Evolutionary conservation across 2,888 invertebrate species (phyloP).

Genomic region (Apotomis betuletana): DNA sequence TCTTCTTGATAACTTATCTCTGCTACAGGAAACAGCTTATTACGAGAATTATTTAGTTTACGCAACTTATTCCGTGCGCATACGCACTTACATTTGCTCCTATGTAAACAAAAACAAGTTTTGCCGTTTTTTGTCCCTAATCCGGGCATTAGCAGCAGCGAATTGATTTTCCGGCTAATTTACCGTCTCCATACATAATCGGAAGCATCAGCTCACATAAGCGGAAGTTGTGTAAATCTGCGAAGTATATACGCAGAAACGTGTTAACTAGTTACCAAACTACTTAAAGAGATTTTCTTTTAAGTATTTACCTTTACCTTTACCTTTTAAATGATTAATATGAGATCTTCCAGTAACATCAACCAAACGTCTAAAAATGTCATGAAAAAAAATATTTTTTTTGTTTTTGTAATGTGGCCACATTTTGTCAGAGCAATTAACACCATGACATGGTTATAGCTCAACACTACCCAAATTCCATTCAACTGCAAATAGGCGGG

Average conservation of each 20-base stretch:
- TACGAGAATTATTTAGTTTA: background rate
- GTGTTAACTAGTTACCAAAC: too few relatives aligned
- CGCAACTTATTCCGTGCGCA: conserved; percentile 4
- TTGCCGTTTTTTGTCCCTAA: conserved; percentile 14
- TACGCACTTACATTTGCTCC: background rate
- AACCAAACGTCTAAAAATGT: too few relatives aligned
- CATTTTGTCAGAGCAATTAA: too few relatives aligned
- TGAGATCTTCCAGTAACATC: too few relatives aligned
- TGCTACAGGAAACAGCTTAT: background rate
- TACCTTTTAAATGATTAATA: too few relatives aligned
- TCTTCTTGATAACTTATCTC: background rate
- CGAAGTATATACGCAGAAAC: background rate
- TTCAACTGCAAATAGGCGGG: too few relatives aligned
- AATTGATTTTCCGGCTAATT: conserved; percentile 32
- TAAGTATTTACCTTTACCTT: too few relatives aligned
- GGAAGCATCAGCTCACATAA: conserved; percentile 25
- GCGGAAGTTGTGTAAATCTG: conserved; percentile 16
- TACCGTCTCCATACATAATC: conserved; percentile 22
- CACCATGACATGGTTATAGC: too few relatives aligned
- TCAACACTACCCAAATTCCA: too few relatives aligned
- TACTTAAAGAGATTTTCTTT: too few relatives aligned
- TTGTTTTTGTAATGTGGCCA: too few relatives aligned
- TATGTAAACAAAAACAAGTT: conserved; percentile 3
- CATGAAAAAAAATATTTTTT: too few relatives aligned
- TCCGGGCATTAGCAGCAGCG: conserved; percentile 24